Evolutionary conservation across 1,140 invertebrate genomes (phyloP).

Genomic region (Achatina immaculata): DNA sequence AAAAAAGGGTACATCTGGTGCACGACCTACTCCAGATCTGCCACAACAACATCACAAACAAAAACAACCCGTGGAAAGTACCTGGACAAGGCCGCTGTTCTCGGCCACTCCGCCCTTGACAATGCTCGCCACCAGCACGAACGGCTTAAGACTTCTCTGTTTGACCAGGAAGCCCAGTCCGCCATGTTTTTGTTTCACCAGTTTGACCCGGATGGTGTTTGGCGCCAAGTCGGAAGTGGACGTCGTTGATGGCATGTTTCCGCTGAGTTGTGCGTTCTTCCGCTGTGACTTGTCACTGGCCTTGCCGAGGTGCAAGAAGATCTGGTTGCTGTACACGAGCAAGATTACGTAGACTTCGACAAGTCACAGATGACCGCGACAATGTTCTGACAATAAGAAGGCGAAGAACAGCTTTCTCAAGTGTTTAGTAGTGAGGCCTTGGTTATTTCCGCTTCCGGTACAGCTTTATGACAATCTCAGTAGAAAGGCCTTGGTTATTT

Average conservation of each 20-base stretch:
- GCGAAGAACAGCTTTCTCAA: too few relatives aligned
- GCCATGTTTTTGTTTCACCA: constrained; percentile 56
- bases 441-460: too few relatives aligned
- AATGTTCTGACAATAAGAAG: too few relatives aligned
- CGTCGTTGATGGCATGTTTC: constrained; percentile 30
- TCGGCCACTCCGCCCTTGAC: constrained; percentile 59
- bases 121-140: constrained; percentile 61
- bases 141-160: constrained; percentile 56
- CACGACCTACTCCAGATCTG: too few relatives aligned
- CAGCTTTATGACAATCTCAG: too few relatives aligned
- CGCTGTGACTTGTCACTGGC: neutral
- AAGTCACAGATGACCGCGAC: too few relatives aligned
- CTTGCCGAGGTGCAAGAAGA: neutral
- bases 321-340: too few relatives aligned
- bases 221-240: constrained; percentile 15
- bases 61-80: neutral
- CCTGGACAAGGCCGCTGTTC: constrained; percentile 61
- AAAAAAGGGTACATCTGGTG: too few relatives aligned
- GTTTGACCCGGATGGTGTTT: constrained; percentile 64
- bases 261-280: too few relatives aligned
- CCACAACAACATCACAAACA: neutral
- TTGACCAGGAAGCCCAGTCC: constrained; percentile 66
- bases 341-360: too few relatives aligned
- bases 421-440: too few relatives aligned
- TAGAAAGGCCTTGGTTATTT: too few relatives aligned